These are phyloP conservation scores for Argentina silus DNA, from an alignment of 2,797 vertebrate species.

Conservation along the genomic window DNA sequence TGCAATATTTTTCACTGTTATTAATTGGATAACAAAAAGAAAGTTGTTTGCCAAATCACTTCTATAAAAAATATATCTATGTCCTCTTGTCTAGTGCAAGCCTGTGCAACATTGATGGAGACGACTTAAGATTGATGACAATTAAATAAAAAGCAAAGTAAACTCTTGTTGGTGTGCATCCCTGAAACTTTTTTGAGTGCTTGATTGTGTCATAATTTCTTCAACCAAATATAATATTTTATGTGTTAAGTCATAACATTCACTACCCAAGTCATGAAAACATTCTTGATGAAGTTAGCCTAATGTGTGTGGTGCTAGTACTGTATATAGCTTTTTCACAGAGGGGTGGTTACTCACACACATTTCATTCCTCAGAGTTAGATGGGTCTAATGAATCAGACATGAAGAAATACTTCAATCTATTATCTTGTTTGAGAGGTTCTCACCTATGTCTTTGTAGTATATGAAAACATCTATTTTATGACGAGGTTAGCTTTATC, in stretches of 20 bases:
- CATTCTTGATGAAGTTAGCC: no score
- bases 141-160: slow-evolving; percentile 20
- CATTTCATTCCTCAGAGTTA: background rate
- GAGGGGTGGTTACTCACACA: background rate
- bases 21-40: slow-evolving; percentile 25
- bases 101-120: slow-evolving; percentile 26
- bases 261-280: no score
- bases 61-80: slow-evolving; percentile 10
- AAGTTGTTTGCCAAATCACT: slow-evolving; percentile 28
- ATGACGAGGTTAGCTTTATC: slow-evolving; percentile 25
- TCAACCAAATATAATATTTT: no score
- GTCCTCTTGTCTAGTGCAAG: background rate
- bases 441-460: background rate
- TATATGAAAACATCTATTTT: slow-evolving; percentile 11
- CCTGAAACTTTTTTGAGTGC: no score
- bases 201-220: no score
- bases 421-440: no score
- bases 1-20: slow-evolving; percentile 9
- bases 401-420: no score
- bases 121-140: slow-evolving; percentile 18
- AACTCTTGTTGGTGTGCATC: background rate
- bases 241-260: no score
- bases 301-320: no score
- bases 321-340: no score
- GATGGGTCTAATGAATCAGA: background rate